Percentiles rank a stretch among this genome's conserved stretches.
Evolutionary conservation across 1,140 invertebrate species (phyloP).

Genomic region (Drepana arcuata): DNA sequence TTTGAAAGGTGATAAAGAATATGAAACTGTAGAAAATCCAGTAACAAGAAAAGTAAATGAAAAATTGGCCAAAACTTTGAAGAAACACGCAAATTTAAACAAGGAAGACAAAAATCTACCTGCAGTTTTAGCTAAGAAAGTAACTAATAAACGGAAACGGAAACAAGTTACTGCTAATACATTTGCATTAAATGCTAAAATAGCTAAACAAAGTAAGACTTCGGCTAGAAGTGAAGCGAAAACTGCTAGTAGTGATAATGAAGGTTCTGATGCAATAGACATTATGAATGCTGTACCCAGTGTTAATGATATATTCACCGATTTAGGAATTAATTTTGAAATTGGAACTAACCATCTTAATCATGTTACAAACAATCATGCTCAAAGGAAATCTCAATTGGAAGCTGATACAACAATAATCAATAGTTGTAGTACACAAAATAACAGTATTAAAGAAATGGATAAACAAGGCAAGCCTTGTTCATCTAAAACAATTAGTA

Average conservation of each 20-base stretch:
- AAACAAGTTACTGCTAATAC: conserved; percentile 39
- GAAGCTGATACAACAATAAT: too few species aligned
- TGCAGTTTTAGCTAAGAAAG: conserved; percentile 31
- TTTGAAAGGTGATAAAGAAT: too few species aligned
- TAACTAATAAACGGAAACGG: conserved; percentile 35
- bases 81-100: conserved; percentile 57
- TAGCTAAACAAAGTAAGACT: conserved; percentile 20
- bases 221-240: conserved; percentile 2
- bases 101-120: conserved; percentile 31
- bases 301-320: conserved; percentile 56
- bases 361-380: too few species aligned
- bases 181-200: conserved; percentile 19
- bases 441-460: neutral
- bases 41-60: conserved; percentile 19
- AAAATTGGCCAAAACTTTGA: conserved; percentile 49
- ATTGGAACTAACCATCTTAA: conserved; percentile 16
- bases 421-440: too few species aligned
- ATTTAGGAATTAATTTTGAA: conserved; percentile 47
- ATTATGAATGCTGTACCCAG: conserved; percentile 55
- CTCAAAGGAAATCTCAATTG: too few species aligned
- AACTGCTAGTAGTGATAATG: conserved; percentile 23
- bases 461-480: too few species aligned
- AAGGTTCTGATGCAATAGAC: conserved; percentile 18
- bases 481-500: conserved; percentile 25
- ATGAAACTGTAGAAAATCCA: conserved; percentile 18